Percentiles rank a stretch among this genome's conserved stretches.
These are phyloP conservation scores for Hoplodrina ambigua DNA, from an alignment of 2,888 invertebrate species.

Conservation along the genomic window DNA sequence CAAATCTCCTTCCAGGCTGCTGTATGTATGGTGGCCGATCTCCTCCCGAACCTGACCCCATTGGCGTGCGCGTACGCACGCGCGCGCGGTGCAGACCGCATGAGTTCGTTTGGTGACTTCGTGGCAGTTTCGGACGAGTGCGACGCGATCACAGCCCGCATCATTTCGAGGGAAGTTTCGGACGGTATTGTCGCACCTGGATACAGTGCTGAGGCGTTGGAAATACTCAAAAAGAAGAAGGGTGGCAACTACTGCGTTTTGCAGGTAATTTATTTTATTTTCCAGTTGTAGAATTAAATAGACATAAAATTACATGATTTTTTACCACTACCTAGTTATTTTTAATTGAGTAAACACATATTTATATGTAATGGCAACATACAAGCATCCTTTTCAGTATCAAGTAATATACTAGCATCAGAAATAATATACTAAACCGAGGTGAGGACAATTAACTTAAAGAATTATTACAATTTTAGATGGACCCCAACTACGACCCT, in stretches of 20 bases:
- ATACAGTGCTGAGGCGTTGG: conserved; percentile 95
- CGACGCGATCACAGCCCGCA: conserved; percentile 96
- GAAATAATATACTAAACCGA: too few species aligned
- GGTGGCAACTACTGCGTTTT: conserved; percentile 97
- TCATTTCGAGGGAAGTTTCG: conserved; percentile 98
- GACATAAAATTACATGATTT: too few species aligned
- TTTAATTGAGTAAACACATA: too few species aligned
- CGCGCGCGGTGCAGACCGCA: conserved; percentile 99
- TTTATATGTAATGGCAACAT: background rate
- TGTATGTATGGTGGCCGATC: conserved; percentile 98
- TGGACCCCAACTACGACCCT: conserved; percentile 96
- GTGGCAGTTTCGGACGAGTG: conserved; percentile 98
- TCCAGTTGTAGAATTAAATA: too few species aligned
- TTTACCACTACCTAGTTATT: too few species aligned
- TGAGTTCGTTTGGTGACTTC: conserved; percentile 99
- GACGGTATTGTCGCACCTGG: conserved; percentile 99
- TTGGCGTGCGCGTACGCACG: conserved; percentile 98
- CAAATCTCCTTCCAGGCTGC: conserved; percentile 91
- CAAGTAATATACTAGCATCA: too few species aligned
- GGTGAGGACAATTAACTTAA: background rate
- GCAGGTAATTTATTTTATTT: conserved; percentile 86
- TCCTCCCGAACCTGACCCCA: conserved; percentile 93
- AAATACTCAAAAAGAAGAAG: conserved; percentile 98
- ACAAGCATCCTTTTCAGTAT: background rate
- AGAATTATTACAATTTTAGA: conserved; percentile 86